These are phyloP conservation scores for Apteryx owenii DNA, from an alignment of 2,113 vertebrate genomes.

Conservation along the genomic window DNA sequence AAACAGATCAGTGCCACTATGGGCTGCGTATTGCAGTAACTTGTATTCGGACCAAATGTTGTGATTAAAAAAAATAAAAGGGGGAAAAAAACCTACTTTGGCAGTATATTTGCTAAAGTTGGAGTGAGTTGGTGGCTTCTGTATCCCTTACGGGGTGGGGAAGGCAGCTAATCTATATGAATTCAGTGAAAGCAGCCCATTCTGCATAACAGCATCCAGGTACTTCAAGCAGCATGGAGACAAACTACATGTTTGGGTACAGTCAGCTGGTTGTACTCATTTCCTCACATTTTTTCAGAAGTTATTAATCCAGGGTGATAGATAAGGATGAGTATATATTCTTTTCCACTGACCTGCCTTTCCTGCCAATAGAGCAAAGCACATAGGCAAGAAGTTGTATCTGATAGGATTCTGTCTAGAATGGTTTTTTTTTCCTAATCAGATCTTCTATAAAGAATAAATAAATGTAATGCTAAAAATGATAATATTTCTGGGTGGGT, in stretches of 20 bases:
- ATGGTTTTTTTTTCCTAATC: background rate
- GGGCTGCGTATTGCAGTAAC: background rate
- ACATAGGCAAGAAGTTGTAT: background rate
- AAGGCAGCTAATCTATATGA: background rate
- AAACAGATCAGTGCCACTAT: background rate
- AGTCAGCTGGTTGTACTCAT: background rate
- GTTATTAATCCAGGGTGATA: background rate
- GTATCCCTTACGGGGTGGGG: accelerated
- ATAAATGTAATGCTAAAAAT: background rate
- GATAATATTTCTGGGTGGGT: background rate
- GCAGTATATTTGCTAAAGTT: background rate
- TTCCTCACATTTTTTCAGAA: background rate
- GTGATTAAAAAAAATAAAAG: no score
- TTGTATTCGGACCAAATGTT: background rate
- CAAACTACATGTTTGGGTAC: background rate
- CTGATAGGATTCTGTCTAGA: background rate
- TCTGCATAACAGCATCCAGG: background rate
- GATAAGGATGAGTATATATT: background rate
- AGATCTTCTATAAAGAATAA: slow-evolving; percentile 7
- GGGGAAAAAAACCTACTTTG: background rate
- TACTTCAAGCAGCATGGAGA: background rate
- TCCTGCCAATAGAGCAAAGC: background rate
- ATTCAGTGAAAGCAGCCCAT: background rate
- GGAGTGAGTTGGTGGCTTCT: background rate
- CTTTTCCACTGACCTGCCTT: background rate